Evolutionary conservation across 2,113 vertebrate species (phyloP), one percentile per base, ranked within the genome.

Genomic region (Micromys minutus): DNA sequence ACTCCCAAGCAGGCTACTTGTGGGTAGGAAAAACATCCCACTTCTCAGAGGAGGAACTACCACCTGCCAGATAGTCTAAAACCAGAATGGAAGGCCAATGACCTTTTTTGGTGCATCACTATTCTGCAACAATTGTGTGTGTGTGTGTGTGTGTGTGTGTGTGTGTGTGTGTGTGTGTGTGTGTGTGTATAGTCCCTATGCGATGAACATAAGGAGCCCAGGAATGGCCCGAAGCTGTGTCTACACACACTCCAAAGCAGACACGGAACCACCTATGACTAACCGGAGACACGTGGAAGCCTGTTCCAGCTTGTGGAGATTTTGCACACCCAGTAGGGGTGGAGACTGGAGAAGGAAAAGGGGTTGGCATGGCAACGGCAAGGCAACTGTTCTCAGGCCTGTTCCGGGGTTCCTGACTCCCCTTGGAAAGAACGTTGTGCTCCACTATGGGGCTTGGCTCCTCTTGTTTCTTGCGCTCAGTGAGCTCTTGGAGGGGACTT

Each of bases 331-430:
- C 31, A 63, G 61, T 34, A 85, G 39, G 61, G 31, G 29, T 45
- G 59, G 39, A 17, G 13, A 63, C 8, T 16, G 29, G 8, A 17
- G 59, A 85, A 19, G 16, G 39, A 26, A 39, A 47, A 65, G 59
- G 29, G 61, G 57, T 34, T 45, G 61, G 26, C 3, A 6, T 11
- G 55, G n/a, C 0, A 0, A 19, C 1, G 2, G 39, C 29, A 7
- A 31, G 39, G 39, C 59, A 85, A 47, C 17, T 45, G 16, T 36
- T 29, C 17, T 47, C 17, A 1, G 17, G 81, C 22, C 39, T 85
- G 42, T 3, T 22, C 10, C 42, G 22, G 39, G 59, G 39, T 45
- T 39, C 42, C 42, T n/a, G 45, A 69, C 19, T 65, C 39, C 31
- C 39, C 59, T 45, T 47, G 24, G 59, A 45, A 85, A 42, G 42